phyloP scores from a whole-genome alignment of 2,113 vertebrate species.

The Amphiprion percula region DNA sequence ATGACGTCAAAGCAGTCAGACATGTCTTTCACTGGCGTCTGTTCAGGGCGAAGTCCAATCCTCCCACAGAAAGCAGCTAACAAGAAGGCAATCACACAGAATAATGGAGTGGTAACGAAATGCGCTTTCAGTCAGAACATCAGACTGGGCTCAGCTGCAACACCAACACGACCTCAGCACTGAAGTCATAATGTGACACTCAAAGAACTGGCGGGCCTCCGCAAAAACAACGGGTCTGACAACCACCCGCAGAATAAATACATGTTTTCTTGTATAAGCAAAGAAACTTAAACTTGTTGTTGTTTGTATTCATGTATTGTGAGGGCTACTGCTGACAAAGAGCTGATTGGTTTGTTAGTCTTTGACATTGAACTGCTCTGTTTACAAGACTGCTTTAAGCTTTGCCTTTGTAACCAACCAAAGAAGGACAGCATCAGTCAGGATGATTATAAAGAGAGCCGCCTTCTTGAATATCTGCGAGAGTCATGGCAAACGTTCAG shows the following conservation, averaged over 20 bases:
- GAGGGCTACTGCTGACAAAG: neutral
- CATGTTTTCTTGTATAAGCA: neutral
- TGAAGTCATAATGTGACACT: slow-evolving; percentile 16
- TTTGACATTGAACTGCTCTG: slow-evolving; percentile 19
- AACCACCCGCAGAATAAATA: slow-evolving; percentile 17
- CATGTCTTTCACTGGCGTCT: slow-evolving; percentile 13
- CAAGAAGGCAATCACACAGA: slow-evolving; percentile 58
- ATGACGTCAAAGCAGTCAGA: slow-evolving; percentile 35
- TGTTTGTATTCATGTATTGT: neutral
- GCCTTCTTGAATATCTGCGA: slow-evolving; percentile 15
- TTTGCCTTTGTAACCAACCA: slow-evolving; percentile 15
- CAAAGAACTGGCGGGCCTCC: neutral
- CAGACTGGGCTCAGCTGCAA: slow-evolving; percentile 22
- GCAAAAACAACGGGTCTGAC: slow-evolving; percentile 19
- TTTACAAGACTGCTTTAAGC: slow-evolving; percentile 20
- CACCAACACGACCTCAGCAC: slow-evolving; percentile 3
- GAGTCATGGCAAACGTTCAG: slow-evolving; percentile 9
- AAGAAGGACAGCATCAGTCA: slow-evolving; percentile 18
- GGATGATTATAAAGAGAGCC: slow-evolving; percentile 17
- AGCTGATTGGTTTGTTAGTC: slow-evolving; percentile 31
- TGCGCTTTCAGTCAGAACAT: slow-evolving; percentile 46
- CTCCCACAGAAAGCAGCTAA: slow-evolving; percentile 52
- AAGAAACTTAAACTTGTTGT: neutral
- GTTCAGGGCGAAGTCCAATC: slow-evolving; percentile 45
- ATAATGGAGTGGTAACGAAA: slow-evolving; percentile 58